These are phyloP conservation scores for Sialis lutaria DNA, from an alignment of 2,888 invertebrate genomes.

Conservation along the genomic window DNA sequence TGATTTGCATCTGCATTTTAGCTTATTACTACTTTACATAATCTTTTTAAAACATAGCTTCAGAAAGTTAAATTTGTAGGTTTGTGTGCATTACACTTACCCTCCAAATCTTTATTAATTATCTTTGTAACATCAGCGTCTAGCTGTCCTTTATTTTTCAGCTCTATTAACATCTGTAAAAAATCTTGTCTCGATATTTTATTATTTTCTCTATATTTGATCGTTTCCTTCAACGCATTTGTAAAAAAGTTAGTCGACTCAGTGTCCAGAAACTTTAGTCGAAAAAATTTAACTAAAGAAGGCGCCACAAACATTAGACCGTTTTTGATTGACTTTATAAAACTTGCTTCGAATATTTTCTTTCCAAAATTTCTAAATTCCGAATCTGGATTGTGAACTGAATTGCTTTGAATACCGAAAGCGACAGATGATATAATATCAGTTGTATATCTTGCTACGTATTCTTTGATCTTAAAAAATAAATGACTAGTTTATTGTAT, in stretches of 20 bases:
- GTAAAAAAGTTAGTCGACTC: conserved; percentile 22
- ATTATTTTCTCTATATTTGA: conserved; percentile 22
- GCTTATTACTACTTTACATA: no score
- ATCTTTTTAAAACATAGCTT: no score
- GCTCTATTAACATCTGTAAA: conserved; percentile 27
- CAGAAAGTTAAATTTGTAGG: no score
- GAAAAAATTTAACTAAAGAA: conserved; percentile 18
- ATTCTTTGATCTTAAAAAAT: background rate
- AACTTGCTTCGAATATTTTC: conserved; percentile 23
- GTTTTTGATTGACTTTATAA: conserved; percentile 21
- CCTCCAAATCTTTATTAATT: no score
- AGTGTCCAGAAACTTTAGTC: conserved; percentile 22
- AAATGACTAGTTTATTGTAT: no score
- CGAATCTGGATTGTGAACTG: conserved; percentile 20
- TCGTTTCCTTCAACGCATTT: conserved; percentile 23
- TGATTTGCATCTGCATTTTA: no score
- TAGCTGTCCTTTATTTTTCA: conserved; percentile 10
- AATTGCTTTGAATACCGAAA: conserved; percentile 28
- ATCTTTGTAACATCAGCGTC: no score
- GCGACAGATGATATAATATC: conserved; percentile 31
- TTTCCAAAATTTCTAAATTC: conserved; percentile 24
- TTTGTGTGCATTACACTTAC: no score
- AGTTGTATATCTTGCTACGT: conserved; percentile 17
- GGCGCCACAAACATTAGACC: conserved; percentile 26
- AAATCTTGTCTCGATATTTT: conserved; percentile 24